phyloP scores from a whole-genome alignment of 92 coral and sea anemone species.

The Muricea muricata region DNA sequence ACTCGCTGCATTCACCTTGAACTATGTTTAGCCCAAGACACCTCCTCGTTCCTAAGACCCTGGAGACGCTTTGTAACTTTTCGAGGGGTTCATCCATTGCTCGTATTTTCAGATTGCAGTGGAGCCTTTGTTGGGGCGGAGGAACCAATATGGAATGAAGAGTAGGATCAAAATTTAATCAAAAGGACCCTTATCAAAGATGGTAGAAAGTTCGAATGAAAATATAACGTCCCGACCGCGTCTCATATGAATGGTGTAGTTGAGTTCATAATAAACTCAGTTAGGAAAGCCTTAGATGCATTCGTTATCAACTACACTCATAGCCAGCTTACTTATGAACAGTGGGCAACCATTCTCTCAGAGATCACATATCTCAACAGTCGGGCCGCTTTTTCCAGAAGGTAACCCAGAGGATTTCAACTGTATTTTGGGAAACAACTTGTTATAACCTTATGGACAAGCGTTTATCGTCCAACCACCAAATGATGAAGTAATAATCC shows the following conservation, averaged over 20 bases:
- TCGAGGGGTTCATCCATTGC: background rate
- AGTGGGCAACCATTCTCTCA: background rate
- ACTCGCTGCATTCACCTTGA: background rate
- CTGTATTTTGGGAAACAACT: background rate
- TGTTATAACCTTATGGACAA: background rate
- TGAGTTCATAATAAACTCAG: background rate
- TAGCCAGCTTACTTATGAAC: background rate
- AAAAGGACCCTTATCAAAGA: background rate
- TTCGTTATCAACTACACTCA: background rate
- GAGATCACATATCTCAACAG: background rate
- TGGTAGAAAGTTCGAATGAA: background rate
- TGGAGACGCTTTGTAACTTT: background rate
- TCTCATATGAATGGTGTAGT: background rate
- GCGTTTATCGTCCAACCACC: constrained; percentile 35
- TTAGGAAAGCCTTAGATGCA: background rate
- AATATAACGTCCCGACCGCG: background rate
- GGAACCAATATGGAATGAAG: background rate
- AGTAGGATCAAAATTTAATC: background rate
- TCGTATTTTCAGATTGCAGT: background rate
- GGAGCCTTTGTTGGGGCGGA: background rate
- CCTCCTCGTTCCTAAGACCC: background rate
- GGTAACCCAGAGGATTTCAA: background rate
- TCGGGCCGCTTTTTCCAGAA: background rate
- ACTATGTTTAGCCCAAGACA: background rate
- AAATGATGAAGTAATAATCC: constrained; percentile 29